Base-by-base conservation (phyloP, 2,797 vertebrate genomes). In the Sebastes oblongus region DNA sequence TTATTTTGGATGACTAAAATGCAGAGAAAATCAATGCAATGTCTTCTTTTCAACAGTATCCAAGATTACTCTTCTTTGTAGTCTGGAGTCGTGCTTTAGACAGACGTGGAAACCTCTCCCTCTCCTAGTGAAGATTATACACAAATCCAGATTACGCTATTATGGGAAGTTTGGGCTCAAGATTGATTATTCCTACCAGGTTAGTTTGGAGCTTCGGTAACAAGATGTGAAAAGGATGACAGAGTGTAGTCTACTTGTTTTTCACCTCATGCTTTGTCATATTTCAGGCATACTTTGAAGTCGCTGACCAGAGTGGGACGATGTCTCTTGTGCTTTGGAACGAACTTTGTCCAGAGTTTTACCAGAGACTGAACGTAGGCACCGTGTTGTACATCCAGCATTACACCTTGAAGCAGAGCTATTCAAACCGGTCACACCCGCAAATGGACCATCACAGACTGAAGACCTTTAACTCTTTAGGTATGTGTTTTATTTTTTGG, bases 291-390 rank as follows among this genome's bases (percentile, higher is more conserved):
- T 98, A 97, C 89, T 96, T 98, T 89, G 97, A 98, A 94, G 97
- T 99, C 67, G 97, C 97, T 62, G 97, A 99, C 93, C 94, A 95
- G 91, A 98, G 96, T 30, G 97, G 97, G 66, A 95, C 94, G 46
- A 97, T 97, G 95, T 97, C 97, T 2, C 92, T 97, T 61, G 97
- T 99, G 82, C 93, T 99, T 75, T 99, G 98, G 98, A 98, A 97
- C 8, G 95, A 96, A 1, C 86, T 98, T 39, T 99, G 98, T 91
- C 96, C 94, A 1, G 95, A 97, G 52, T 99, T 97, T 96, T 99
- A 97, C 86, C 96, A 96, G 88, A 95, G 92, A 24, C 81, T 99
- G 68, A 92, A 89, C 1, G 94, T 98, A 56, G 97, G 97, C 82
- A 94, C 94, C 0, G 97, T 98, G 75, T 84, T 99, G n/a, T 95